Evolutionary conservation across 1,140 invertebrate species (phyloP), one percentile per base, ranked within the genome.

Genomic region (Aporrectodea caliginosa): DNA sequence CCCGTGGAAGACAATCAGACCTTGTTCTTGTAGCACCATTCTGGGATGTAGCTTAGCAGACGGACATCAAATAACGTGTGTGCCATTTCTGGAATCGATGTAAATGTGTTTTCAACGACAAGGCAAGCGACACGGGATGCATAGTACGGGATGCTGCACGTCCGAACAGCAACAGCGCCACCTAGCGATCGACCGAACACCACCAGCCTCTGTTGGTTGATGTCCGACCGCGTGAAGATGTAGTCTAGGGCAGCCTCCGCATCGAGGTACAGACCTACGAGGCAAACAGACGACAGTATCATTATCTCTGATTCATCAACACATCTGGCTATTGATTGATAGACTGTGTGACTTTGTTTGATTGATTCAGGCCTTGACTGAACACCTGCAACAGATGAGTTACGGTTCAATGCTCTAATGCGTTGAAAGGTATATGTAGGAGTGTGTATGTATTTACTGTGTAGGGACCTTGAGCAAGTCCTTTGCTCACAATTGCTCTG

Each of bases 41-140:
- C 72, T 32, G 86, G 86, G 68, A 86, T 75, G 78, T 82, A 83
- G 71, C 84, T 72, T 31, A 87, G 73, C 16, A 83, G 79, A 14
- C 71, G 31, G 14, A 85, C 71, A 22, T 83, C 78, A 80, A 87
- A 84, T 35, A 87, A 81, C 43, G 78, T 79, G 30, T 79, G 79
- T 0, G 81, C 94, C 92, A 97, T 96, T 82, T 95, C 94, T 33
- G 94, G 94, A 87, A 98, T 94, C 85, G 93, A 95, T 12, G 95
- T 97, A 85, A 98, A 98, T 69, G 95, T 97, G 86, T 98, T 98
- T 89, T 98, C 96, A 34, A 98, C 90, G 82, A 98, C 92, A 81
- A 97, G 87, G 83, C 93, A 94, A 91, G 93, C 93, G 79, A 97
- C 92, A 89, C 83, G 80, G 34, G 79, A 78, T 73, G 82, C 79